Evolutionary conservation across 2,797 vertebrate species (phyloP), one percentile per base, ranked within the genome.

Genomic region (Brachymystax lenok): DNA sequence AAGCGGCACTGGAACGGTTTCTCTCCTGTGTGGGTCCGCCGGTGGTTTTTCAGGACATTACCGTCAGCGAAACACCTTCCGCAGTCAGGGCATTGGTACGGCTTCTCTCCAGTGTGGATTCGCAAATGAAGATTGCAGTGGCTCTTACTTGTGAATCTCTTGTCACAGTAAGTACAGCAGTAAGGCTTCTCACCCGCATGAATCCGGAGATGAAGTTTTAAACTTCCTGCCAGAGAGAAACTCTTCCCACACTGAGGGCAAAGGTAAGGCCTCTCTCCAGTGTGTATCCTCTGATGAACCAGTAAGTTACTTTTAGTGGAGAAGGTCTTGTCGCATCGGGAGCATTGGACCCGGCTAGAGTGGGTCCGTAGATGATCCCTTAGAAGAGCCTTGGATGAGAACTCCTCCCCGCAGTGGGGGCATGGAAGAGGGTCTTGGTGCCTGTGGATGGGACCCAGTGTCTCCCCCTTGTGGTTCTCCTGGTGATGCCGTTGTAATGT

Each of bases 151-250:
- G 24, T 27, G 28, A 67, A 67, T 67, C 28, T 67, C 64, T 67
- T 67, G 24, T 67, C 64, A 67, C 64, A 67, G 27, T 21, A 67
- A 30, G 64, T 27, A 67, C 64, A 67, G 12, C 64, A 5, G 64
- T 67, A 67, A 30, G 27, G 14, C 3, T 68, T 68, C 66, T 68
- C 66, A 16, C 66, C 66, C 1, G 66, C 30, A 24, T 68, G 66
- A 6, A 30, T 68, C 66, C 66, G 27, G 66, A 68, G 27, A 35
- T 68, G 66, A 17, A 30, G 27, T 19, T 28, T 68, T 19, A 68
- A 35, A 24, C 30, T 30, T 7, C 66, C 66, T 30, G 27, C 21
- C 59, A 63, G 59, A 63, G 59, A 63, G 1, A 63, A 63, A 63
- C 59, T 63, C 56, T 59, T 63, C 0, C 59, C 59, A 63, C 59